Base-by-base conservation (phyloP, 2,113 vertebrate species). In the Chascanopsetta lugubris region DNA sequence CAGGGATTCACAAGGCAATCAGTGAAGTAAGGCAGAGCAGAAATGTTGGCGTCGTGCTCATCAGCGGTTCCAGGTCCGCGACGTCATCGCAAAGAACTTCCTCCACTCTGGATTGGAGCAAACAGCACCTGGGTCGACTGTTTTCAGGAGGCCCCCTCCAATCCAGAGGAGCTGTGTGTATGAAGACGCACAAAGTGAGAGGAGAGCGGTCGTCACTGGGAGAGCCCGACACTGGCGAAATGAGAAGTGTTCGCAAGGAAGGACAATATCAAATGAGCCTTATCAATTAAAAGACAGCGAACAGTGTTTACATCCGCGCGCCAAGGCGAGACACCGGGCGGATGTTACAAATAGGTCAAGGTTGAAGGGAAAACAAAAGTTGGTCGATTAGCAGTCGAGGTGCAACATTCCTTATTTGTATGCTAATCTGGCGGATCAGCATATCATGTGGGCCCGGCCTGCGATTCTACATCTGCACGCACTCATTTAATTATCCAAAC, bases 401-500 rank as follows among this genome's bases (percentile, higher is more conserved):
- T 78, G 86, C 80, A 80, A 68, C 75, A 62, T 69, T 86, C 62
- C 76, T 89, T 87, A 89, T 91, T 88, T 87, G 87, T 87, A 90
- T 90, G 88, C 87, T 87, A 90, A 90, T 90, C 84, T 82, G 78
- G 82, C 60, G 58, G 76, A 89, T 88, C 88, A 85, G 87, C 85
- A 72, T 69, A 81, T 85, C 72, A 70, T 74, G 76, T 75, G 77
- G 77, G 76, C 81, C 59, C 64, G 61, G 83, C 61, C 79, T 75
- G 83, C 82, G 51, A 87, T 88, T 90, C 85, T 75, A 87, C 84
- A 86, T 90, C 84, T 88, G 88, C 87, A 87, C 85, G 84, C 77
- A 86, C 80, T 86, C 84, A 85, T 87, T 92, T 90, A 90, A 88
- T 92, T 90, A 90, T 91, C 82, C 87, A 91, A 90, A 89, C 89